Percentiles rank a stretch among this genome's conserved stretches.
These are phyloP conservation scores for Cyclophora albipunctata DNA, from an alignment of 2,888 invertebrate species.

Conservation along the genomic window DNA sequence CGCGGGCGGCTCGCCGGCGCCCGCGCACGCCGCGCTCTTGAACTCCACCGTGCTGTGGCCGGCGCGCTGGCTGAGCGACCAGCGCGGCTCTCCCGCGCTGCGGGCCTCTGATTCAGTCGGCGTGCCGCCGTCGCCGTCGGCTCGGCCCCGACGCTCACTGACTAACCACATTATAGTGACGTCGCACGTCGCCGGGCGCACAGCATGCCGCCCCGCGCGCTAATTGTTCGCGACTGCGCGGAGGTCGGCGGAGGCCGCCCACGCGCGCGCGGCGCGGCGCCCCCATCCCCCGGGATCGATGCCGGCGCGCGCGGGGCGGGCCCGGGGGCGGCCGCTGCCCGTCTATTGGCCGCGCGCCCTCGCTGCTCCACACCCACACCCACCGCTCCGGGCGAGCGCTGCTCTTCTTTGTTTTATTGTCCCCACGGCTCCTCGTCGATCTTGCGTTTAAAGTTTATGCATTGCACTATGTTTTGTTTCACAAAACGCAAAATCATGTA, in stretches of 20 bases:
- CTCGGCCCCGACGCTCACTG: constrained; percentile 78
- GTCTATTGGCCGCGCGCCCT: constrained; percentile 30
- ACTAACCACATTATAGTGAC: constrained; percentile 79
- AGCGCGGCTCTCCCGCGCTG: constrained; percentile 63
- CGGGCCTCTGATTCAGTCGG: constrained; percentile 57
- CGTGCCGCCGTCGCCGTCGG: constrained; percentile 71
- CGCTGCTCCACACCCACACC: constrained; percentile 22
- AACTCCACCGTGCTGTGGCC: constrained; percentile 88
- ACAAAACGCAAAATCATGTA: constrained; percentile 68
- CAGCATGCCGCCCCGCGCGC: constrained; percentile 62
- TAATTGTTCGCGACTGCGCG: constrained; percentile 74
- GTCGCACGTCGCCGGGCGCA: constrained; percentile 54
- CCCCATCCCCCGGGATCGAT: constrained; percentile 65
- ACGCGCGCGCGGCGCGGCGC: constrained; percentile 61
- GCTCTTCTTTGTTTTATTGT: constrained; percentile 74
- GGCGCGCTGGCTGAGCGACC: constrained; percentile 64
- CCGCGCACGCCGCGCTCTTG: constrained; percentile 84
- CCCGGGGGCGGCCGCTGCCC: constrained; percentile 32
- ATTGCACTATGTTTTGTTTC: constrained; percentile 73
- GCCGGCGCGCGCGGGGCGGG: constrained; percentile 52
- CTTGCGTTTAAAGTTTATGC: constrained; percentile 74
- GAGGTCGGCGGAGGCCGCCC: constrained; percentile 56
- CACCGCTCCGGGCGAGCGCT: constrained; percentile 58
- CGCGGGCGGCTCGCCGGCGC: constrained; percentile 71
- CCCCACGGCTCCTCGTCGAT: constrained; percentile 71